A percentile compares a stretch with the other conserved stretches of the same genome.
Conservation (phyloP, 2,888 invertebrate genomes). For the Spicauda simplicius region DNA sequence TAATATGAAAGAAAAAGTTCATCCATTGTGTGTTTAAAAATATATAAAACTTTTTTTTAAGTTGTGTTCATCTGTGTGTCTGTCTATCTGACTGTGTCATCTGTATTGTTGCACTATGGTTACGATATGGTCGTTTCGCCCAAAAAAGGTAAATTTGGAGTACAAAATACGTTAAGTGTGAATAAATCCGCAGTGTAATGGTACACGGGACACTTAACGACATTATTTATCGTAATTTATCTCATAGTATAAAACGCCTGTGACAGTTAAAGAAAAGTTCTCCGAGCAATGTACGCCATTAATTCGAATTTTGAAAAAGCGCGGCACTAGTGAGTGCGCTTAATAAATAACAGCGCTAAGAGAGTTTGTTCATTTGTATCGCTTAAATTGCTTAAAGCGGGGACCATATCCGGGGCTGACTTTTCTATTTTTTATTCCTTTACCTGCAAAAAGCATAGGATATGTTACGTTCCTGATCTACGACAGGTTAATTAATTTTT, state of each 20-base stretch:
- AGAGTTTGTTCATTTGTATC: conserved; percentile 56
- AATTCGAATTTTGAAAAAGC: conserved; percentile 46
- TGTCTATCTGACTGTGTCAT: too few species aligned
- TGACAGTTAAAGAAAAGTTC: conserved; percentile 34
- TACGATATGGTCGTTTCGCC: too few species aligned
- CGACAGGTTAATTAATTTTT: too few species aligned
- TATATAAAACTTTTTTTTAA: too few species aligned
- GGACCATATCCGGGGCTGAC: conserved; percentile 23
- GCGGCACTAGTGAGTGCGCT: conserved; percentile 45
- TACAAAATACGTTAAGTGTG: too few species aligned
- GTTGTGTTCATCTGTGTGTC: too few species aligned
- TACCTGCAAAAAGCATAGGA: too few species aligned
- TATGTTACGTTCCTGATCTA: too few species aligned
- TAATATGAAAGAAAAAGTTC: conserved; percentile 1
- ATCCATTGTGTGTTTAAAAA: background rate
- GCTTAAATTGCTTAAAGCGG: conserved; percentile 46
- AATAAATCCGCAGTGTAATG: too few species aligned
- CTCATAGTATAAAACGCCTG: background rate
- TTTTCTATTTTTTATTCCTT: conserved; percentile 2
- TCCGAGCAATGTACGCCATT: conserved; percentile 43
- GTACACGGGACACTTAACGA: too few species aligned
- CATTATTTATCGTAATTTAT: background rate
- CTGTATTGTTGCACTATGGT: too few species aligned
- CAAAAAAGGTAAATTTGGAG: too few species aligned
- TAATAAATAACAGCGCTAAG: conserved; percentile 51